phyloP scores from a whole-genome alignment of 2,888 invertebrate genomes.

The Drosophila glabriapex region DNA sequence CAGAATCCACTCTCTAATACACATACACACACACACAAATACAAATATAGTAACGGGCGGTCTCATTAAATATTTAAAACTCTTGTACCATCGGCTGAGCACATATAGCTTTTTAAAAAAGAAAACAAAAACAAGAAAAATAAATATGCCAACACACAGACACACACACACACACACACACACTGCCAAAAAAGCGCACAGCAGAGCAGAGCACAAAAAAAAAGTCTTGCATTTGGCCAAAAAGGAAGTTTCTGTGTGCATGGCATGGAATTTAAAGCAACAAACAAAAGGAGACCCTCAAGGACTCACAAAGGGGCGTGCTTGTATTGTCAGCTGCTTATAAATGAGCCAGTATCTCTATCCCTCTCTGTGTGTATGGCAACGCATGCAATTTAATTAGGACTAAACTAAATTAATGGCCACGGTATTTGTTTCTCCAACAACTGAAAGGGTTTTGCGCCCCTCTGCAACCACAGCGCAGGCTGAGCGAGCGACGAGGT shows the following conservation, averaged over 20 bases:
- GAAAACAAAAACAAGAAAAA: slow-evolving; percentile 20
- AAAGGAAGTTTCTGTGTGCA: slow-evolving; percentile 56
- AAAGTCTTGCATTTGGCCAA: slow-evolving; percentile 53
- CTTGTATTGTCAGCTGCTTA: slow-evolving; percentile 52
- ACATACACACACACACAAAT: not conserved
- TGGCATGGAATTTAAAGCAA: slow-evolving; percentile 54
- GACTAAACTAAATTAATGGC: slow-evolving; percentile 72
- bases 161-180: slow-evolving; percentile 4
- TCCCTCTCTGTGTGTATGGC: slow-evolving; percentile 24
- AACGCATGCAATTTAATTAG: slow-evolving; percentile 74
- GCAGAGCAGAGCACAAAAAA: slow-evolving; percentile 31
- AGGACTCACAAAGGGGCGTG: slow-evolving; percentile 54
- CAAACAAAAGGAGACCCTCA: slow-evolving; percentile 47
- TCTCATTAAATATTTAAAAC: slow-evolving; percentile 72
- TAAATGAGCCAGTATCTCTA: slow-evolving; percentile 48
- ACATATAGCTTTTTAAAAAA: slow-evolving; percentile 31
- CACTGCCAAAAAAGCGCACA: slow-evolving; percentile 25
- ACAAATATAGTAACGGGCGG: not conserved
- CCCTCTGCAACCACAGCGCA: slow-evolving; percentile 30
- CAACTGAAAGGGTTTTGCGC: slow-evolving; percentile 42
- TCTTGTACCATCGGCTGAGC: slow-evolving; percentile 43
- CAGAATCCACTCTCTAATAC: slow-evolving; percentile 14
- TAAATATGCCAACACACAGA: slow-evolving; percentile 24
- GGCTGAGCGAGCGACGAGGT: slow-evolving; percentile 10
- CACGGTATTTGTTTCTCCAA: slow-evolving; percentile 58